Conservation (phyloP, 2,113 vertebrate species). For the Osmerus mordax region DNA sequence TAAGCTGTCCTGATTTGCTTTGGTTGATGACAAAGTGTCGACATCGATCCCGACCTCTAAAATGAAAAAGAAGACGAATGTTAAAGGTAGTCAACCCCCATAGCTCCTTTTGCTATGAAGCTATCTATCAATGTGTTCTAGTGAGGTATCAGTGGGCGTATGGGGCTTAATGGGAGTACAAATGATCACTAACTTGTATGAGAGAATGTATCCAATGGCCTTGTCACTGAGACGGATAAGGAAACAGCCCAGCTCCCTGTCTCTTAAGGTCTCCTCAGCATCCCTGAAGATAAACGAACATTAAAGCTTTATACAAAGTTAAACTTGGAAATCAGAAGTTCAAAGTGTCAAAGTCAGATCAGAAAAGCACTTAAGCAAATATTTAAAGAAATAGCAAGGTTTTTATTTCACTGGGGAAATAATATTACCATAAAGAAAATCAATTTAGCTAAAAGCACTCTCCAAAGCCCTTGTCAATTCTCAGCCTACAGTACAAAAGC, state of each 20-base stretch:
- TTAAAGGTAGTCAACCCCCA: neutral
- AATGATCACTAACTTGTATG: constrained; percentile 76
- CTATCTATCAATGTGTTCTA: neutral
- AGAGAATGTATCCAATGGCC: constrained; percentile 81
- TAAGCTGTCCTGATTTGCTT: constrained; percentile 67
- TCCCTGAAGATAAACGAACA: constrained; percentile 61
- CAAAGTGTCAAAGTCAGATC: neutral
- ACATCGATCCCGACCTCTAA: constrained; percentile 79
- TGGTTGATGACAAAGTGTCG: constrained; percentile 84
- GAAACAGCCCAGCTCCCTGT: constrained; percentile 77
- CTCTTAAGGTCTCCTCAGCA: constrained; percentile 76
- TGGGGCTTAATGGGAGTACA: neutral
- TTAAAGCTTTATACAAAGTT: neutral
- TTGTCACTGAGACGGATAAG: constrained; percentile 82
- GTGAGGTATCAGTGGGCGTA: no score
- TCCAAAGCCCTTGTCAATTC: constrained; percentile 14
- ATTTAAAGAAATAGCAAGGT: neutral
- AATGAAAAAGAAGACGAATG: neutral
- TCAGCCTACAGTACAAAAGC: neutral
- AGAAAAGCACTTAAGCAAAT: neutral
- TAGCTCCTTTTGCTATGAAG: neutral
- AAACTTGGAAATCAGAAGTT: neutral
- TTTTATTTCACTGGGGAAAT: constrained; percentile 3
- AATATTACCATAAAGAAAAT: constrained; percentile 3
- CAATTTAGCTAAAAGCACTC: constrained; percentile 16